Evolutionary conservation across 2,888 invertebrate species (phyloP), one percentile per base, ranked within the genome.

Genomic region (Lepas anatifera): DNA sequence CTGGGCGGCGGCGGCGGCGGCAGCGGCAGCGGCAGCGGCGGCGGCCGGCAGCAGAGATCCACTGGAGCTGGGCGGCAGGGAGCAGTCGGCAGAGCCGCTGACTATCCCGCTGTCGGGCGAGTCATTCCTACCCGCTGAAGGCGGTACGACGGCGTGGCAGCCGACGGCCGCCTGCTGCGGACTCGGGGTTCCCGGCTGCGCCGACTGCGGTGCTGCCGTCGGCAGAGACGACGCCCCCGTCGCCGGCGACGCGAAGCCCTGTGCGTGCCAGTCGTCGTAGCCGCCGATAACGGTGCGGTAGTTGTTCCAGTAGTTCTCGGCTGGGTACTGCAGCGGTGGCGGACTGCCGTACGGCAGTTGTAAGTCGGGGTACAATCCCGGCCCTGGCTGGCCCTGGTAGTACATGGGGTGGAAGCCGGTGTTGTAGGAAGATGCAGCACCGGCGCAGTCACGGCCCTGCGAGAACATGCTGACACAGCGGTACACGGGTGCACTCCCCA

Each of bases 231-330:
- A 25, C 22, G 35, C 32, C 58, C 32, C 32, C 32, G 35, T 25
- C 58, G 58, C 22, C 32, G 58, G n/a, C 58, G 58, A 18, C 32
- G n/a, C 58, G 58, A 58, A 58, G 1, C 58, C 58, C 58, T 58
- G 58, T 3, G 32, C 58, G 58, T 58, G 58, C 58, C 58, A 58
- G 4, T 58, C 58, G 58, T 58, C 32, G 58, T 58, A 58, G 58
- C 58, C 58, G 58, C 58, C 58, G 58, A 58, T 58, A 22, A 58
- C 58, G 32, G 58, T 22, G 58, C 58, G 58, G 32, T 58, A 58
- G 22, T 58, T 58, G 32, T 58, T 32, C 58, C 58, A 58, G 58
- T 58, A 58, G 32, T 22, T 22, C 22, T 58, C 58, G 32, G 58
- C 32, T 7, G 58, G 58, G 32, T 58, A 58, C 58, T 58, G 58